Base-by-base conservation (phyloP, 2,888 invertebrate species). In the Caenorhabditis plicata region DNA sequence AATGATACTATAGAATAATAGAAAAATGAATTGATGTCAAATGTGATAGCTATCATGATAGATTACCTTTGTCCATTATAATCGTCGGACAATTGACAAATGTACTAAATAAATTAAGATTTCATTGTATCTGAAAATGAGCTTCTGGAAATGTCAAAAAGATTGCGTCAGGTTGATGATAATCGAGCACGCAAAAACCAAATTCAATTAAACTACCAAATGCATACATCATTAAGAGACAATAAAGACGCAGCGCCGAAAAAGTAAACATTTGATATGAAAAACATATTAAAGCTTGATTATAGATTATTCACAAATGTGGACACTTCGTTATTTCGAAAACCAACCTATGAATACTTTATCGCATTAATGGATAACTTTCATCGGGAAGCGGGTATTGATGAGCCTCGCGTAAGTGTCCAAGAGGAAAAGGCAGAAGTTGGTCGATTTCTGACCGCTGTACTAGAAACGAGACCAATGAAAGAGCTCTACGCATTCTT, bases 291-390 rank as follows among this genome's bases (percentile, higher is more conserved):
- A 29, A 13, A 4, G n/a, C n/a, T 19, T 27, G 19, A 11, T 38
- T 50, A 33, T 36, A 64, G 68, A 47, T 40, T 72, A 11, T 72
- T 73, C 56, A 27, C 54, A 0, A 63, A 49, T 23, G 71, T 73
- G 2, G 73, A 73, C 41, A 48, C 65, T 4, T 68, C 73, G 1
- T 42, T 73, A 4, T 50, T 73, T 7, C 64, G 75, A 4, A 71
- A 69, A 43, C 71, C 74, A 7, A 90, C 91, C 2, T 87, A 92
- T 57, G 86, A 88, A 65, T 88, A 87, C 75, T 85, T 92, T 69
- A 81, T 87, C 38, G 83, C 85, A 5, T 85, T 94, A 36, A 87
- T 89, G 81, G 89, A 94, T 81, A 93, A 94, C 82, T 94, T 92
- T 81, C 87, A 90, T 77, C 83, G 88, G 54, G 87, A 89, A 68